Evolutionary conservation across 1,140 invertebrate genomes (phyloP).

Genomic region (Archivesica marissinica): DNA sequence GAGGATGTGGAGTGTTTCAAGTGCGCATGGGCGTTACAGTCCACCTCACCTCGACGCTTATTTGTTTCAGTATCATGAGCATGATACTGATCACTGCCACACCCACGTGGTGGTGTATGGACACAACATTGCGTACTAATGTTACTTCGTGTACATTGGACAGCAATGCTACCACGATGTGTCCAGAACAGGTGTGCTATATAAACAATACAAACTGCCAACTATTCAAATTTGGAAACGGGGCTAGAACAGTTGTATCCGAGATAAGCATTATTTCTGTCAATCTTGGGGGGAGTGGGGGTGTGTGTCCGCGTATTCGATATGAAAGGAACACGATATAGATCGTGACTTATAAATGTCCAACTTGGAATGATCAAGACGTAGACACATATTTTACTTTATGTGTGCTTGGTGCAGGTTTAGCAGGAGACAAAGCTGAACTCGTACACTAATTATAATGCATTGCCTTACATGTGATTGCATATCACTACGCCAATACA

Average conservation of each 20-base stretch:
- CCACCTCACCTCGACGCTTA: neutral
- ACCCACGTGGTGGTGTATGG: conserved; percentile 17
- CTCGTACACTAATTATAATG: too few relatives aligned
- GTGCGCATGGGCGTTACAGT: neutral
- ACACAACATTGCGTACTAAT: neutral
- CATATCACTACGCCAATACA: too few relatives aligned
- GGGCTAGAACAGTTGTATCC: conserved; percentile 12
- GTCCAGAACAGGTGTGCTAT: neutral
- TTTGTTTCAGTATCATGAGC: neutral
- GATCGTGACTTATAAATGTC: neutral
- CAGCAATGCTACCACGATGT: neutral
- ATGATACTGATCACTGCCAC: neutral
- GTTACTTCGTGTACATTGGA: neutral
- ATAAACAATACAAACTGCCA: conserved; percentile 6
- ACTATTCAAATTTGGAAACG: neutral
- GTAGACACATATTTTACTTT: neutral
- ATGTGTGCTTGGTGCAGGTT: neutral
- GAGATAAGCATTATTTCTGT: neutral
- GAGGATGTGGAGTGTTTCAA: conserved; percentile 29
- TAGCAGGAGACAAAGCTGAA: neutral
- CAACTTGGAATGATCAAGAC: neutral
- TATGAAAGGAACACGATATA: neutral
- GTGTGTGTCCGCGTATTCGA: neutral
- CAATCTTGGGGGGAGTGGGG: neutral
- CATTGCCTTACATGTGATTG: too few relatives aligned